phyloP scores from a whole-genome alignment of 2,113 vertebrate genomes.

The Rhabdomys dilectus region DNA sequence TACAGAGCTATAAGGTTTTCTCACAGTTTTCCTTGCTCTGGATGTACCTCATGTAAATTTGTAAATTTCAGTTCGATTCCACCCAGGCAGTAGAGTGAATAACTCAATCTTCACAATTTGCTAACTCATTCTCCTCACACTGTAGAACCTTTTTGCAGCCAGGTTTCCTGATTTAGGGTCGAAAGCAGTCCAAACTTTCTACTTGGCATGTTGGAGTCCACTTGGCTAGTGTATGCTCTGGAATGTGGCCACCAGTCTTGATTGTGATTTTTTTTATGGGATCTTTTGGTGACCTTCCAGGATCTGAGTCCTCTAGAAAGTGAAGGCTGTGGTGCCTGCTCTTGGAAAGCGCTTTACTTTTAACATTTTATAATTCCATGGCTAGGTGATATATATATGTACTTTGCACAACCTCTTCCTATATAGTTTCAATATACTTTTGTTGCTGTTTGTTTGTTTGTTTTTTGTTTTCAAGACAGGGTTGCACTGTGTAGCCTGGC shows the following conservation, averaged over 20 bases:
- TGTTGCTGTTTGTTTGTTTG: not conserved
- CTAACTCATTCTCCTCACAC: slow-evolving; percentile 13
- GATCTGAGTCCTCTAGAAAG: not conserved
- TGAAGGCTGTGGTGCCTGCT: not conserved
- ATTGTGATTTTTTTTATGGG: not conserved
- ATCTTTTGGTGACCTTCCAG: not conserved
- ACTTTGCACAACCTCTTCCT: not conserved
- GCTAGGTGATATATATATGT: not conserved
- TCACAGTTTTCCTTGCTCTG: slow-evolving; percentile 14
- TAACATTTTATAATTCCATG: not conserved
- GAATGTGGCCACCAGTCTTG: not conserved
- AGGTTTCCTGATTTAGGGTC: not conserved
- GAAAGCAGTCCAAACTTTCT: not conserved
- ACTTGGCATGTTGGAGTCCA: not conserved
- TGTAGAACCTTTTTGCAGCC: not conserved
- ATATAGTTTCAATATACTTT: too few species aligned
- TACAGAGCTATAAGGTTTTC: slow-evolving; percentile 38
- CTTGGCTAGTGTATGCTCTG: not conserved
- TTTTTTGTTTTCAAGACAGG: too few species aligned
- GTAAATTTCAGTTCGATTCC: not conserved
- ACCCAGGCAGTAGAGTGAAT: not conserved
- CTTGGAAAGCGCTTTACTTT: not conserved
- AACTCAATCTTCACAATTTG: slow-evolving; percentile 1
- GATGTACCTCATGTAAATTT: slow-evolving; percentile 17
- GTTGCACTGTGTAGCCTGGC: too few species aligned